Conservation (phyloP, 1,140 invertebrate genomes). For the Philopotamus ludificatus region DNA sequence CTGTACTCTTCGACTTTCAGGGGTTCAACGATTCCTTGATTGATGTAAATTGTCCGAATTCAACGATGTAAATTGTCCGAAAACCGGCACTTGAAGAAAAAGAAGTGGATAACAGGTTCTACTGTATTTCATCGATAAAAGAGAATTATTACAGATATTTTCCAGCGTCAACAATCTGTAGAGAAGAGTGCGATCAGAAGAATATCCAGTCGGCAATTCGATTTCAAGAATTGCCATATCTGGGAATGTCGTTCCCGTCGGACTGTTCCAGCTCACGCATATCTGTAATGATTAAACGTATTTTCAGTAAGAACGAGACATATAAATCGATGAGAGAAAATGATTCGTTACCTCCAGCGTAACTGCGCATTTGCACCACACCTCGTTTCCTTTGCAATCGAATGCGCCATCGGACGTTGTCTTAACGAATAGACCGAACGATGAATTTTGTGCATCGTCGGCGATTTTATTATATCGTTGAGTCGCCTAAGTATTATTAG, state of each 20-base stretch:
- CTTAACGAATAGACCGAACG: slow-evolving; percentile 43
- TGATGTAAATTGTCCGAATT: too few relatives aligned
- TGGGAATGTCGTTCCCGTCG: slow-evolving; percentile 42
- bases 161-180: slow-evolving; percentile 51
- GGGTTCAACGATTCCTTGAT: too few relatives aligned
- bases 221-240: slow-evolving; percentile 69
- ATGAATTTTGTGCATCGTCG: slow-evolving; percentile 13
- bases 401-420: slow-evolving; percentile 48
- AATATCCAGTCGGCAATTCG: slow-evolving; percentile 65
- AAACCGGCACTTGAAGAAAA: too few relatives aligned
- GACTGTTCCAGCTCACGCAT: slow-evolving; percentile 47
- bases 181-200: slow-evolving; percentile 56
- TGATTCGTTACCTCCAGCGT: slow-evolving; percentile 45
- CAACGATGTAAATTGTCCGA: too few relatives aligned
- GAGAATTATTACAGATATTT: slow-evolving; percentile 53
- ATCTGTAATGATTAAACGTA: slow-evolving; percentile 39
- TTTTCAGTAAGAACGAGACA: not conserved
- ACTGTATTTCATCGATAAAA: slow-evolving; percentile 33
- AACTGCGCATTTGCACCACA: slow-evolving; percentile 49
- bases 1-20: too few relatives aligned
- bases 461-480: slow-evolving; percentile 55
- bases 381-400: slow-evolving; percentile 44
- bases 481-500: slow-evolving; percentile 50
- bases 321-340: not conserved
- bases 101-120: too few relatives aligned